phyloP scores from a whole-genome alignment of 2,113 vertebrate species.

The Dromiciops gliroides region DNA sequence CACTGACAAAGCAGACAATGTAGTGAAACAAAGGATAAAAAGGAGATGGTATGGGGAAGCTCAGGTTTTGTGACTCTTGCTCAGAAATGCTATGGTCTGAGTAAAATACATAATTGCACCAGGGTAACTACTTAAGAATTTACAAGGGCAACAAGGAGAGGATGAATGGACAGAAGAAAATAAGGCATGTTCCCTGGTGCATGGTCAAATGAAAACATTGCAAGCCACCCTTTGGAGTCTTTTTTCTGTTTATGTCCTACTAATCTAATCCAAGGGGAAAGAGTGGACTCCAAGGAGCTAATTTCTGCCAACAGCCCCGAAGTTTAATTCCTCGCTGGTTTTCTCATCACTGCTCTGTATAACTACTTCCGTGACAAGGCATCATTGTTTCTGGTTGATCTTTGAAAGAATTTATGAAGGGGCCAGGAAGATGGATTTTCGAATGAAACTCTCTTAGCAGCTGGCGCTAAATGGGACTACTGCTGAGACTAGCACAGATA shows the following conservation, averaged over 20 bases:
- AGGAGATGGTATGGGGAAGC: background rate
- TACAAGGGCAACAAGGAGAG: background rate
- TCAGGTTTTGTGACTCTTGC: no score
- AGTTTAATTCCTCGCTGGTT: background rate
- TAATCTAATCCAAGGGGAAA: background rate
- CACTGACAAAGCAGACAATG: background rate
- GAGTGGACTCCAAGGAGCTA: background rate
- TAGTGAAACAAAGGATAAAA: background rate
- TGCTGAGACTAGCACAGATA: background rate
- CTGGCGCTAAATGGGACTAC: background rate
- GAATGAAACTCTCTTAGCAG: background rate
- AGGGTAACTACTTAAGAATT: background rate
- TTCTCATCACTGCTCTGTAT: background rate
- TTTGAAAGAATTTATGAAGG: background rate
- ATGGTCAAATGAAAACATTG: background rate
- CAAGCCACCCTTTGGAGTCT: background rate
- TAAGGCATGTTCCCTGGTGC: background rate
- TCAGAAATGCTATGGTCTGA: background rate
- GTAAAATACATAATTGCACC: background rate
- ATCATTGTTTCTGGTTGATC: background rate
- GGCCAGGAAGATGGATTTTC: background rate
- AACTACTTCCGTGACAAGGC: background rate
- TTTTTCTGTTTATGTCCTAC: background rate
- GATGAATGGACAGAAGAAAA: background rate
- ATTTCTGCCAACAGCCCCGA: background rate